Conservation (phyloP, 2,113 vertebrate genomes). For the Carlito syrichta region DNA sequence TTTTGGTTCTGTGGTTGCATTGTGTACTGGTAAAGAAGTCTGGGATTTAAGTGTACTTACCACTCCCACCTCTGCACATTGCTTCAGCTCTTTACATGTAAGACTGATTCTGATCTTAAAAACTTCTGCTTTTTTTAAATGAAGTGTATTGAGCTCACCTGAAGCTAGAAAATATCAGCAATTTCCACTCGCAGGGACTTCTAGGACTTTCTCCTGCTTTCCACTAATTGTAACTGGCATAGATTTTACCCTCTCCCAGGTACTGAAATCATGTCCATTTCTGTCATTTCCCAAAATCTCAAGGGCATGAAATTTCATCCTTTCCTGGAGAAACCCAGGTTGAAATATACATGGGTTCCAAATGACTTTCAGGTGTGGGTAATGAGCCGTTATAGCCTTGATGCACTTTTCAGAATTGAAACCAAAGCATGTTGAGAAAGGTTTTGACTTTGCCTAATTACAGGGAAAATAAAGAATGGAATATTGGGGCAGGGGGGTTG, state of each 20-base stretch:
- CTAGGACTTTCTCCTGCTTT: constrained; percentile 9
- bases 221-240: constrained; percentile 34
- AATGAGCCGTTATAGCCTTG: background rate
- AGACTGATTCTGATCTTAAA: background rate
- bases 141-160: background rate
- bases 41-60: too few species aligned
- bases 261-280: constrained; percentile 40
- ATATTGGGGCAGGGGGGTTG: background rate
- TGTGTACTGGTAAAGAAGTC: too few species aligned
- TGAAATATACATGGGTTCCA: constrained; percentile 23
- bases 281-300: constrained; percentile 13
- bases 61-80: too few species aligned
- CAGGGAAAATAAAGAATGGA: background rate
- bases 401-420: constrained; percentile 40
- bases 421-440: background rate
- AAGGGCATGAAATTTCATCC: constrained; percentile 19
- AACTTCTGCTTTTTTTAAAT: background rate
- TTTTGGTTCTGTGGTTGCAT: too few species aligned
- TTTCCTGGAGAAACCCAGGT: constrained; percentile 34
- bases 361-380: background rate
- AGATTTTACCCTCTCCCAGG: constrained; percentile 30
- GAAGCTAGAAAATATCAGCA: background rate
- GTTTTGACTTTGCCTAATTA: constrained; percentile 48
- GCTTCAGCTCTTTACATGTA: background rate
- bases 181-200: background rate